Evolutionary conservation across 2,113 vertebrate species (phyloP), one percentile per base, ranked within the genome.

Genomic region (Struthidea cinerea): DNA sequence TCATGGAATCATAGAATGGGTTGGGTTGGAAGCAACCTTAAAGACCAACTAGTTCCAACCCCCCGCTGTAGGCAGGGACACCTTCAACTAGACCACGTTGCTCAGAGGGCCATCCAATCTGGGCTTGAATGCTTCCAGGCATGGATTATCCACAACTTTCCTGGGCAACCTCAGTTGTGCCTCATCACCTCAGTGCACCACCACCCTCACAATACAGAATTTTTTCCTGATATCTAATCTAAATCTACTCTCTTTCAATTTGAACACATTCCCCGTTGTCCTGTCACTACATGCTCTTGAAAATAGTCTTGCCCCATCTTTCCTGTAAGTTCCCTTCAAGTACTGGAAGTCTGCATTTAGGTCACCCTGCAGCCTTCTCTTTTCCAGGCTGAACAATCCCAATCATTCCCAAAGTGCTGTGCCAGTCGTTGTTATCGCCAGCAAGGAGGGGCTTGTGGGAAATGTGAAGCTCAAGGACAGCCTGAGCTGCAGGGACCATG

Each of bases 321-420:
- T 60, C 37, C 33, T 33, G 1, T 15, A 68, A 37, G 37, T 27
- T 52, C 27, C 27, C 32, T 86, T 59, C 61, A 76, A 13, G 37
- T 26, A 50, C 21, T 32, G 7, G 52, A 76, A 52, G 35, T 11
- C 61, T 27, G 14, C 17, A 52, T 12, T 76, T 67, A 1, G 1
- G 26, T 26, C 37, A 42, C 9, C 26, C 35, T 50, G 44, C 57
- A 57, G 44, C 52, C 26, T 76, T 59, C 21, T 67, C 11, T 44
- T 76, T 57, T 32, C 21, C 71, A 86, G 32, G 37, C 17, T 59
- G 53, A 52, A 68, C 11, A 77, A 77, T 68, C 61, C 32, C 11
- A 33, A 0, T 27, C 0, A 0, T 37, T 59, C 33, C 53, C 53
- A 44, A 50, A 21, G 47, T 23, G 30, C 24, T 53, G n/a, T n/a